Conservation (phyloP, 1,140 invertebrate genomes). For the Andricus grossulariae region DNA sequence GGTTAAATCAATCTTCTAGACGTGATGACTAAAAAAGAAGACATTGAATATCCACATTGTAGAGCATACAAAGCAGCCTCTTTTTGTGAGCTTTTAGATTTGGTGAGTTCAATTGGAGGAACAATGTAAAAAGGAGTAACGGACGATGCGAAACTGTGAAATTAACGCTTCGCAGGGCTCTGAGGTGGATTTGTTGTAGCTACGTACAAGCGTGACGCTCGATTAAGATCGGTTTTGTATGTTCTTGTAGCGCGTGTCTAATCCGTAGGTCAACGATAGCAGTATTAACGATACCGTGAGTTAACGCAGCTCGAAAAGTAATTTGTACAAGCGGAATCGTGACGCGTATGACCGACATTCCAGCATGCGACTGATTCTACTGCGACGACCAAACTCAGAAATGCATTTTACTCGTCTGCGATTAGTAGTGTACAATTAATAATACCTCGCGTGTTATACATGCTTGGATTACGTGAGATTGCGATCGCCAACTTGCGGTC, state of each 20-base stretch:
- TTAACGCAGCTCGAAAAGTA: constrained; percentile 52
- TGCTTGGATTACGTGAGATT: constrained; percentile 50
- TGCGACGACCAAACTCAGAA: constrained; percentile 36
- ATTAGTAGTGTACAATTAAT: constrained; percentile 49
- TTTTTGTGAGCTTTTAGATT: constrained; percentile 41
- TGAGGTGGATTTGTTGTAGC: constrained; percentile 47
- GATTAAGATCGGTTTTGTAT: constrained; percentile 50
- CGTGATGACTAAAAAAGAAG: neutral
- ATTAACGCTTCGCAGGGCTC: constrained; percentile 49
- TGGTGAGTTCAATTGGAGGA: neutral
- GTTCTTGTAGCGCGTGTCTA: constrained; percentile 40
- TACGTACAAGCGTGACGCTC: constrained; percentile 48
- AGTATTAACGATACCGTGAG: constrained; percentile 47
- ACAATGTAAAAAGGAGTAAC: neutral
- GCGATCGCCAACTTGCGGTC: constrained; percentile 39
- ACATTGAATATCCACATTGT: neutral
- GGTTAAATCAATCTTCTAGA: no score
- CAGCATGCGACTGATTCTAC: constrained; percentile 43
- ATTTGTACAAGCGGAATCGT: constrained; percentile 45
- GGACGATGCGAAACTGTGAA: constrained; percentile 44
- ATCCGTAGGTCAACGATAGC: constrained; percentile 52
- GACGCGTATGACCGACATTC: constrained; percentile 13
- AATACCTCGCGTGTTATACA: constrained; percentile 47
- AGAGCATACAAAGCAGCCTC: constrained; percentile 31
- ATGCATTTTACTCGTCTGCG: constrained; percentile 25